Percentiles rank a stretch among this genome's conserved stretches.
These are phyloP conservation scores for Schizaphis graminum DNA, from an alignment of 2,888 invertebrate genomes.

Conservation along the genomic window DNA sequence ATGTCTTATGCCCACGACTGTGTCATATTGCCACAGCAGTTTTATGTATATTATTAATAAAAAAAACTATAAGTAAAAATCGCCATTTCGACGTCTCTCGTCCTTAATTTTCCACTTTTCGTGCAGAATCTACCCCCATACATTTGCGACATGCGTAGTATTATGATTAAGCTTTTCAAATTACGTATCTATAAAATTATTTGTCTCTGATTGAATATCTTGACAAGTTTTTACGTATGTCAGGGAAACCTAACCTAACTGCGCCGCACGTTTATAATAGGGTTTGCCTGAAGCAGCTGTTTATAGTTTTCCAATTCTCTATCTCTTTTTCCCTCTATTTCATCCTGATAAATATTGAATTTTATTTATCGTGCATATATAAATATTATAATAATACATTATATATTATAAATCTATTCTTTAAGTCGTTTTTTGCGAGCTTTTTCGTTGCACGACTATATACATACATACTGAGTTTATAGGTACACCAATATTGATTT, in stretches of 20 bases:
- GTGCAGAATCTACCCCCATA: background rate
- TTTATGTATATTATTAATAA: background rate
- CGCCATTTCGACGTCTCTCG: background rate
- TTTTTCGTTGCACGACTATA: background rate
- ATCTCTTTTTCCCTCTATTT: background rate
- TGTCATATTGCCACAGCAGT: background rate
- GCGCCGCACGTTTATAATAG: background rate
- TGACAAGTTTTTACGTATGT: background rate
- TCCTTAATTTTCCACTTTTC: background rate
- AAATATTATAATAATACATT: background rate
- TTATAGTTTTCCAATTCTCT: background rate
- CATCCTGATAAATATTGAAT: background rate
- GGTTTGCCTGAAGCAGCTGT: background rate
- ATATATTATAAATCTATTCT: background rate
- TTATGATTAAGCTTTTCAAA: background rate
- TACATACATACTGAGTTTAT: background rate
- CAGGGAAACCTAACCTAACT: too few relatives aligned
- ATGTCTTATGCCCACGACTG: background rate
- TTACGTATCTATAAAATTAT: too few relatives aligned
- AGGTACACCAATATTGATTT: slow-evolving; percentile 57
- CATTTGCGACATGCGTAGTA: background rate
- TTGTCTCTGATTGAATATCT: background rate
- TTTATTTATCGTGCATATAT: background rate
- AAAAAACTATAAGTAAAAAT: background rate
- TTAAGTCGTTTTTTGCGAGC: background rate